Evolutionary conservation across 2,113 vertebrate species (phyloP).

Genomic region (Hemiscyllium ocellatum): DNA sequence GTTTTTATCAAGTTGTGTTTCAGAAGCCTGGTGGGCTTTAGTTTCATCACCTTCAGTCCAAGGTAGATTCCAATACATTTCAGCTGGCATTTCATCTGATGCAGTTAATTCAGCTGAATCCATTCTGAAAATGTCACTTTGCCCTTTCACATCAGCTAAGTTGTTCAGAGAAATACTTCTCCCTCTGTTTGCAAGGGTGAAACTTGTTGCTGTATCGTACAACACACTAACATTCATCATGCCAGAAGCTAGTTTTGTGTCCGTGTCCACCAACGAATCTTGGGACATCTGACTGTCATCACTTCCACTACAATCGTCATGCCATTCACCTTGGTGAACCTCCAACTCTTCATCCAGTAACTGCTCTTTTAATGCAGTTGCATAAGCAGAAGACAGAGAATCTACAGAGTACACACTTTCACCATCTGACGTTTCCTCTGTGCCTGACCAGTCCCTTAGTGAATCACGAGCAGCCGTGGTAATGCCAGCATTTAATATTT

Average conservation of each 20-base stretch:
- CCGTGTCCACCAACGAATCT: slow-evolving; percentile 68
- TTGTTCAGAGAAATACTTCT: slow-evolving; percentile 56
- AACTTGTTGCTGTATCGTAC: not conserved
- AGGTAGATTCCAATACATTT: slow-evolving; percentile 62
- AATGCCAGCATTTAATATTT: slow-evolving; percentile 56
- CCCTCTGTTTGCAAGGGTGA: slow-evolving; percentile 40
- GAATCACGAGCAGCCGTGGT: slow-evolving; percentile 47
- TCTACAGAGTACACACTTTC: slow-evolving; percentile 83
- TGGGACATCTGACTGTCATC: slow-evolving; percentile 82
- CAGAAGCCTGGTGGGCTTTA: not conserved
- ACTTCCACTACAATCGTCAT: slow-evolving; percentile 69
- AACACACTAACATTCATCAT: too few species aligned
- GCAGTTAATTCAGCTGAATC: slow-evolving; percentile 39
- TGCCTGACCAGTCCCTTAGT: slow-evolving; percentile 49
- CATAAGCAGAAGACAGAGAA: slow-evolving; percentile 75
- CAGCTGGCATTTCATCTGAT: slow-evolving; percentile 64
- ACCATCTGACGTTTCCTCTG: slow-evolving; percentile 66
- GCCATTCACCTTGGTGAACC: slow-evolving; percentile 43
- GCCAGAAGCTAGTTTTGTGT: slow-evolving; percentile 39
- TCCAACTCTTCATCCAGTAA: slow-evolving; percentile 54
- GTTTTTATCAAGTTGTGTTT: not conserved
- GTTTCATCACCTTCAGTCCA: slow-evolving; percentile 42
- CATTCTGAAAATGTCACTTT: slow-evolving; percentile 41
- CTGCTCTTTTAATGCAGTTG: slow-evolving; percentile 56
- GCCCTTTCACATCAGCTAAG: slow-evolving; percentile 50